Percentiles rank a stretch among this genome's conserved stretches.
phyloP scores from a whole-genome alignment of 1,140 invertebrate genomes.

The Apolygus lucorum region DNA sequence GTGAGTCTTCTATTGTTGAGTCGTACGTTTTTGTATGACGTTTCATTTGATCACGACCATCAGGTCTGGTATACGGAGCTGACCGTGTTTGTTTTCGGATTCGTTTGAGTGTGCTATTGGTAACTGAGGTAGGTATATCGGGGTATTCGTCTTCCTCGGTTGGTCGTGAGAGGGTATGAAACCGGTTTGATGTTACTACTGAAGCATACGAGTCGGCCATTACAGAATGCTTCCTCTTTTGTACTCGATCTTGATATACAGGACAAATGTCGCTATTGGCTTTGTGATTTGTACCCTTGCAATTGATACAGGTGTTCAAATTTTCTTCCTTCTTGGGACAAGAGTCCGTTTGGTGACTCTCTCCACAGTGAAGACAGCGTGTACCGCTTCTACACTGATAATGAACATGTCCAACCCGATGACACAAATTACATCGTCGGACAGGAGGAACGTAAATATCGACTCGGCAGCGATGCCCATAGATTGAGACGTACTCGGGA shows the following conservation, averaged over 20 bases:
- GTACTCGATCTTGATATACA: background rate
- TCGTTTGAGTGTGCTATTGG: background rate
- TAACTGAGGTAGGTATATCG: background rate
- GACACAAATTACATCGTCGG: too few relatives aligned
- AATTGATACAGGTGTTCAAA: conserved; percentile 1
- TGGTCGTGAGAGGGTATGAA: background rate
- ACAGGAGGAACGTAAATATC: background rate
- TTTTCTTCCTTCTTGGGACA: background rate
- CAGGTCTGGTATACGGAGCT: background rate
- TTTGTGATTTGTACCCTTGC: background rate
- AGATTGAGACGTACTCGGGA: too few relatives aligned
- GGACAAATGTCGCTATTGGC: background rate
- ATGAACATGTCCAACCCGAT: too few relatives aligned
- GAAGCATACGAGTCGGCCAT: background rate
- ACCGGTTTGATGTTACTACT: background rate
- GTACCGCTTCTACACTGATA: too few relatives aligned
- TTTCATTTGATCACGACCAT: background rate
- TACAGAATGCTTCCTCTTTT: background rate
- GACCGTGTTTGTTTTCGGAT: background rate
- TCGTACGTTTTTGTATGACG: background rate
- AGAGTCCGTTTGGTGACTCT: background rate
- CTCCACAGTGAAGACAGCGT: background rate
- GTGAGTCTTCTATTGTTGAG: background rate
- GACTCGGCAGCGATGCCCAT: background rate
- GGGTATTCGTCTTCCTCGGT: background rate